Percentiles rank a stretch among this genome's conserved stretches.
Conservation (phyloP, 2,113 vertebrate species). For the Propithecus coquereli region DNA sequence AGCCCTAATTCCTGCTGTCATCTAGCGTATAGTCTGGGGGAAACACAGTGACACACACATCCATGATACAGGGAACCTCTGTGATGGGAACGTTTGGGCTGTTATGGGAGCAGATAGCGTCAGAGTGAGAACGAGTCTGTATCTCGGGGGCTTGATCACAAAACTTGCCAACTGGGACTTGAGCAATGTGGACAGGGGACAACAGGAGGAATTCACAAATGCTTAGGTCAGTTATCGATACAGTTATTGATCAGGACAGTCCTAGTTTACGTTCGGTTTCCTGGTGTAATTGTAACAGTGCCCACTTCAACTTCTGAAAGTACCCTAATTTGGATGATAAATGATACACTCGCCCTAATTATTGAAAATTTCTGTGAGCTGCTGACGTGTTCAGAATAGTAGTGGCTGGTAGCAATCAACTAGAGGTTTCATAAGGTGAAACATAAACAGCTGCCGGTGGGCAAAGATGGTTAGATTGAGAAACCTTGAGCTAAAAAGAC, state of each 20-base stretch:
- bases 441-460: fast-evolving
- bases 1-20: not conserved
- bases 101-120: fast-evolving
- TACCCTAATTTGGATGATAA: not conserved
- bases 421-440: not conserved
- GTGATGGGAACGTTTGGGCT: not conserved
- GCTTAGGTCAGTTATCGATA: not conserved
- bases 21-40: fast-evolving
- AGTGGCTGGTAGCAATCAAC: not conserved
- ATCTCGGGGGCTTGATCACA: not conserved
- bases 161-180: not conserved
- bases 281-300: not conserved
- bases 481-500: not conserved
- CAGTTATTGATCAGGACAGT: not conserved
- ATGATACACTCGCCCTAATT: not conserved
- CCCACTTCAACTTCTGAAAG: not conserved
- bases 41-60: not conserved
- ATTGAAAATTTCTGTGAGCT: not conserved
- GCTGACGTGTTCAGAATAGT: not conserved
- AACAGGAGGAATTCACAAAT: not conserved
- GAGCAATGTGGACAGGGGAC: not conserved
- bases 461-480: not conserved
- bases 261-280: not conserved
- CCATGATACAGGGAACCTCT: not conserved
- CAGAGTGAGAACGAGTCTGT: not conserved